Evolutionary conservation across 2,797 vertebrate species (phyloP).

Genomic region (Squalus acanthias): DNA sequence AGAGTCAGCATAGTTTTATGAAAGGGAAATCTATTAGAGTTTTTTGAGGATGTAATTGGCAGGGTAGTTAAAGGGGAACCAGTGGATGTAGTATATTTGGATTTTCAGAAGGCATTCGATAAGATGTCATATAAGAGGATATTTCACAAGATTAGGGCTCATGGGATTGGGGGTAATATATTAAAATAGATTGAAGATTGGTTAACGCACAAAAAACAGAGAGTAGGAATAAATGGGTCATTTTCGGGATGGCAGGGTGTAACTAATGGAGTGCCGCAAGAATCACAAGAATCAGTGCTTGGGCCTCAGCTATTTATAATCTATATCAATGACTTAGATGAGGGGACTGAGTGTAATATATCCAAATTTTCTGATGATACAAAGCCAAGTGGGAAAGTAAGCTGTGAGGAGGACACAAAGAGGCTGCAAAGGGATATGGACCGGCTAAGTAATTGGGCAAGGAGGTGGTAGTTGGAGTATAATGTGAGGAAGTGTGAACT

Average conservation of each 20-base stretch:
- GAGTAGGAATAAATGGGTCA: not conserved
- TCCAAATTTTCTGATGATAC: not conserved
- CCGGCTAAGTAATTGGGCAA: not conserved
- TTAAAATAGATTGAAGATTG: not conserved
- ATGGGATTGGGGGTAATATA: not conserved
- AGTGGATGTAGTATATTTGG: too few species aligned
- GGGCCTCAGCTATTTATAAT: not conserved
- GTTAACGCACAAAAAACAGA: not conserved
- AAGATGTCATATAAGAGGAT: too few species aligned
- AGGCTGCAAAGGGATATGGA: not conserved
- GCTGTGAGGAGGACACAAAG: not conserved
- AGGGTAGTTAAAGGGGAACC: not conserved
- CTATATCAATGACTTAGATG: not conserved
- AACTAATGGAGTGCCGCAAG: not conserved
- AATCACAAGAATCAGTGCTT: not conserved
- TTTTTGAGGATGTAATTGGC: not conserved
- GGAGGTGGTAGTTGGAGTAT: not conserved
- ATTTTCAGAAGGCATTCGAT: not conserved
- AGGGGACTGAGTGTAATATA: not conserved
- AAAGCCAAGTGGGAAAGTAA: not conserved
- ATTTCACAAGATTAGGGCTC: not conserved
- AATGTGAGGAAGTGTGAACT: not conserved
- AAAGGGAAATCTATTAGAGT: not conserved
- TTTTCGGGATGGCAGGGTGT: not conserved
- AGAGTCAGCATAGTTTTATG: not conserved